Base-by-base conservation (phyloP, 2,797 vertebrate genomes). In the Myripristis murdjan region DNA sequence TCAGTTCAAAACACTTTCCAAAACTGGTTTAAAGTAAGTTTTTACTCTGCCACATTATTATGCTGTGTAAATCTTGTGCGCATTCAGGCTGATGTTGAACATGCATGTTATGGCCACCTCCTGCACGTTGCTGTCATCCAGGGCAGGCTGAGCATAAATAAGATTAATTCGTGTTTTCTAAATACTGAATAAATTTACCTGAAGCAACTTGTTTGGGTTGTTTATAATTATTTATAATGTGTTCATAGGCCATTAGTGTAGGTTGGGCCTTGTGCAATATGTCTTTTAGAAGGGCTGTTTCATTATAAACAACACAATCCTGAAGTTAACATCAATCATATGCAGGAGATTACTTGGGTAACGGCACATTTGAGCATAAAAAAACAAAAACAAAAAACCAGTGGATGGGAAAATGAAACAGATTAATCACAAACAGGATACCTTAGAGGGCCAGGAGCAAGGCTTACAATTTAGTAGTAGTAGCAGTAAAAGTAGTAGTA, bases 131-230 rank as follows among this genome's bases (percentile, higher is more conserved):
- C 39, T 39, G 58, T 64, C 63, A 12, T 39, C 8, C n/a, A 23
- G 1, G 3, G 10, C 33, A 26, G 48, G 0, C 28, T 31, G 6
- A 6, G 28, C 1, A 31, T 31, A 28, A 31, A 6, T 9, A 26
- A 77, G 46, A 69, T 53, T 71, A 35, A 66, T 63, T 11, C 3
- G 44, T 22, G 16, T 35, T 60, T 63, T 53, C 7, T n/a, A 33
- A 39, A 48, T 52, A 15, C 4, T 15, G 55, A 43, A 43, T 43
- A 33, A 53, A 24, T 39, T 65, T 69, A 62, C 24, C 14, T 1
- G 3, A 44, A 58, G 33, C 44, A 43, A 46, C 59, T 11, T 52
- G 2, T 73, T 57, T 31, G 1, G 23, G 49, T 12, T 15, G 35
- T 15, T 2, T 0, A n/a, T 41, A 6, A 28, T 20, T 28, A 35